A percentile compares a stretch with the other conserved stretches of the same genome.
These are phyloP conservation scores for Bellardia bayeri DNA, from an alignment of 2,888 invertebrate genomes.

Conservation along the genomic window DNA sequence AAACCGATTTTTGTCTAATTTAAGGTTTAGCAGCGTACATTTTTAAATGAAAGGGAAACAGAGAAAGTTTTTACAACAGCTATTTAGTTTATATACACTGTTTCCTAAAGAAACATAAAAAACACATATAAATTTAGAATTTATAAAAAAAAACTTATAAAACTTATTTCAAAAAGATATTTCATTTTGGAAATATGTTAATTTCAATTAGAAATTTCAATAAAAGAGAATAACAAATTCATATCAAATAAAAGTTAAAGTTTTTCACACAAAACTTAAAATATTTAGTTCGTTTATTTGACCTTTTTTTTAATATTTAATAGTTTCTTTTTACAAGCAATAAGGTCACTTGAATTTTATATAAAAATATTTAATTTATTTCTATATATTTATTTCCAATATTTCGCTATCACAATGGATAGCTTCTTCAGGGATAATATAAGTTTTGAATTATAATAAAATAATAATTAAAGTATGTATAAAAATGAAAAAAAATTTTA, in stretches of 20 bases:
- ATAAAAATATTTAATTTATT: too few relatives aligned
- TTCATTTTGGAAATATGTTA: background rate
- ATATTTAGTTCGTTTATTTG: too few relatives aligned
- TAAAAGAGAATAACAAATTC: background rate
- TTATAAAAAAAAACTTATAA: background rate
- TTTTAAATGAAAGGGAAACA: slow-evolving; percentile 40
- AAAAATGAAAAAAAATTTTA: too few relatives aligned
- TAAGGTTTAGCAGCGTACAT: slow-evolving; percentile 47
- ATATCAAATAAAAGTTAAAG: background rate
- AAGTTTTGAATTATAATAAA: too few relatives aligned
- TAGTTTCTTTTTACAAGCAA: too few relatives aligned
- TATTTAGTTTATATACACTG: slow-evolving; percentile 53
- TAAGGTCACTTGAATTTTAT: too few relatives aligned
- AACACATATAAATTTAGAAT: background rate
- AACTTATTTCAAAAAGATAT: background rate
- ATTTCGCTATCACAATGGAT: too few relatives aligned
- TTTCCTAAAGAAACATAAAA: slow-evolving; percentile 11
- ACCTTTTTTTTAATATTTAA: too few relatives aligned
- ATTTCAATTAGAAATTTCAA: background rate
- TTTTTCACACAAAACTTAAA: background rate
- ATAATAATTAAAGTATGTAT: too few relatives aligned
- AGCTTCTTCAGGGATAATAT: too few relatives aligned
- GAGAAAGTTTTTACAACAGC: slow-evolving; percentile 51
- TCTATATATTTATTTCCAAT: too few relatives aligned
- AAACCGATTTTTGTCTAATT: slow-evolving; percentile 81